Evolutionary conservation across 2,797 vertebrate genomes (phyloP).

Genomic region (Tympanoctomys barrerae): DNA sequence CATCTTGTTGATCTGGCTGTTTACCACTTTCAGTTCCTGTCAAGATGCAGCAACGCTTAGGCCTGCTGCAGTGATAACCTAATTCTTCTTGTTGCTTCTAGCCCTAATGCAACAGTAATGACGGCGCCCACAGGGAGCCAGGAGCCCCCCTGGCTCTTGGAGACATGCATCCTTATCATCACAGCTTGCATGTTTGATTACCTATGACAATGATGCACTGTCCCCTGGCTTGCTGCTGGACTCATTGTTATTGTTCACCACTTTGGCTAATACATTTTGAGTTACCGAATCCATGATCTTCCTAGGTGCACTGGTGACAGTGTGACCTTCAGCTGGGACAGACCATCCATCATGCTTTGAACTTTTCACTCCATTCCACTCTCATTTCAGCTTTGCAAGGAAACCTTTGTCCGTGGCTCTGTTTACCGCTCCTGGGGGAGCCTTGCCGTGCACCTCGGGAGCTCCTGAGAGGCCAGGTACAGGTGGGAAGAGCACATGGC

Average conservation of each 20-base stretch:
- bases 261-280: constrained; percentile 80
- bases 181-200: neutral
- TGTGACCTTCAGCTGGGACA: constrained; percentile 94
- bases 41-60: neutral
- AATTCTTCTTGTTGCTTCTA: neutral
- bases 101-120: neutral
- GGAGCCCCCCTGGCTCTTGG: rapidly evolving
- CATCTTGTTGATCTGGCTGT: rapidly evolving
- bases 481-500: constrained; percentile 85
- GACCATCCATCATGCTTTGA: constrained; percentile 98
- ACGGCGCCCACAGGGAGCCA: rapidly evolving
- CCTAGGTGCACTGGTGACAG: constrained; percentile 93
- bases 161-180: rapidly evolving
- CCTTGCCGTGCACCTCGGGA: constrained; percentile 80
- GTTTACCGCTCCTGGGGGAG: constrained; percentile 91
- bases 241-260: constrained; percentile 65
- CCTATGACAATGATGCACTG: rapidly evolving
- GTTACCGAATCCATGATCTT: constrained; percentile 90
- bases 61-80: too few relatives aligned
- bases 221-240: neutral
- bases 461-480: constrained; percentile 80
- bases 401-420: constrained; percentile 94
- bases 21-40: neutral
- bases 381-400: constrained; percentile 90
- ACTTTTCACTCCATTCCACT: constrained; percentile 93